Percentiles rank a stretch among this genome's conserved stretches.
phyloP scores from a whole-genome alignment of 2,888 invertebrate species.

The Drosophila anceps region DNA sequence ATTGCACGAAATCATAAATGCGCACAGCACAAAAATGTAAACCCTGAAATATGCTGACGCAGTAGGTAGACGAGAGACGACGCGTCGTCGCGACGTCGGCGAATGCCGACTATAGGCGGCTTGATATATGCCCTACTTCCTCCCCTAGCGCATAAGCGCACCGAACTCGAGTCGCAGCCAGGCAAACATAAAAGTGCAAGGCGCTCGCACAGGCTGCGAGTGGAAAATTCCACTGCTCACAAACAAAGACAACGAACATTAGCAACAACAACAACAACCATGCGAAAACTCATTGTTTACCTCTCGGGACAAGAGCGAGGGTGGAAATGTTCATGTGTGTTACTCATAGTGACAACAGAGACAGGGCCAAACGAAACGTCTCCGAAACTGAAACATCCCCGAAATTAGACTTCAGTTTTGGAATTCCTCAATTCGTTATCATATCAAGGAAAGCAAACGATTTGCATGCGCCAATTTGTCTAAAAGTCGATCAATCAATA shows the following conservation, averaged over 20 bases:
- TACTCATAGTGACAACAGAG: slow-evolving; percentile 57
- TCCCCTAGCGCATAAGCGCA: slow-evolving; percentile 32
- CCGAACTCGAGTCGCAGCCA: slow-evolving; percentile 41
- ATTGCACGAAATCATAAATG: slow-evolving; percentile 48
- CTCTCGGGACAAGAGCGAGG: slow-evolving; percentile 38
- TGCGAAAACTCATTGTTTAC: slow-evolving; percentile 10
- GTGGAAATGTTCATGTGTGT: slow-evolving; percentile 52
- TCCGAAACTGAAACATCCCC: slow-evolving; percentile 65
- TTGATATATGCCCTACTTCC: slow-evolving; percentile 47
- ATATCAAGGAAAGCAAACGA: slow-evolving; percentile 50
- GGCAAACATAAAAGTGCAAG: slow-evolving; percentile 76
- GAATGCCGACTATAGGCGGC: slow-evolving; percentile 22
- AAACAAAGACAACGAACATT: slow-evolving; percentile 13
- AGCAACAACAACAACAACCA: slow-evolving; percentile 31
- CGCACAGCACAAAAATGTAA: slow-evolving; percentile 49
- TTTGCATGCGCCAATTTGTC: slow-evolving; percentile 64
- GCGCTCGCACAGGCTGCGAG: slow-evolving; percentile 56
- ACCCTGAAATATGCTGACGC: slow-evolving; percentile 73
- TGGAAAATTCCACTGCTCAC: slow-evolving; percentile 82
- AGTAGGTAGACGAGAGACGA: slow-evolving; percentile 62
- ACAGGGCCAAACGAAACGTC: slow-evolving; percentile 21
- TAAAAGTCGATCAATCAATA: slow-evolving; percentile 66
- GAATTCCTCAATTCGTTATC: slow-evolving; percentile 57
- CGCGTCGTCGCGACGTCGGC: slow-evolving; percentile 6
- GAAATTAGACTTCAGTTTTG: slow-evolving; percentile 74